phyloP scores from a whole-genome alignment of 2,797 vertebrate species.

The Avahi laniger region DNA sequence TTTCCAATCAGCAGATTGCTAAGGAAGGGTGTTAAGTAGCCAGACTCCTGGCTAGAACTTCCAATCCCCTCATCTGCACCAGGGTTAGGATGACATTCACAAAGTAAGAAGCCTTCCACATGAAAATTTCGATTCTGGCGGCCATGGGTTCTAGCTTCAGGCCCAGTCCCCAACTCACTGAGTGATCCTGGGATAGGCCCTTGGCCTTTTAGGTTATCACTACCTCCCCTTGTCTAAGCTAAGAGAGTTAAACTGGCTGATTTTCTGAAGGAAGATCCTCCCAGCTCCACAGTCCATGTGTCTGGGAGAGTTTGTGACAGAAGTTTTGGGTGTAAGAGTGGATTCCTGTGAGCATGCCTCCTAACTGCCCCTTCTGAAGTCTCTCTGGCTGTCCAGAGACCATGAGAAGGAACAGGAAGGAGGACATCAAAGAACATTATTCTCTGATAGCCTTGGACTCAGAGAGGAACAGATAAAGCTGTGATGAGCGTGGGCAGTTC shows the following conservation, averaged over 20 bases:
- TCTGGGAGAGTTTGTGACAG: not conserved
- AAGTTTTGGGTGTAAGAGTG: not conserved
- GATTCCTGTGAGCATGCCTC: not conserved
- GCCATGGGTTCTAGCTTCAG: not conserved
- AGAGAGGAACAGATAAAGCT: not conserved
- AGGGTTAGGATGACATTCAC: not conserved
- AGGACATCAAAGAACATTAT: not conserved
- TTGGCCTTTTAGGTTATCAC: not conserved
- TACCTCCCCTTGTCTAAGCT: not conserved
- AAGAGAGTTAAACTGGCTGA: not conserved
- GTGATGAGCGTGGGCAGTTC: not conserved
- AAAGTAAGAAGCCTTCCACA: not conserved
- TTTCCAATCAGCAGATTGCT: not conserved
- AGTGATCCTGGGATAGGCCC: not conserved
- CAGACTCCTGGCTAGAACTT: not conserved
- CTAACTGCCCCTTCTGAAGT: not conserved
- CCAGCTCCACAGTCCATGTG: not conserved
- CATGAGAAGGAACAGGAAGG: not conserved
- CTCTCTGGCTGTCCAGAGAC: not conserved
- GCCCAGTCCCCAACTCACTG: not conserved
- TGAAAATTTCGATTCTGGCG: not conserved
- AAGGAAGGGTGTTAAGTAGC: not conserved
- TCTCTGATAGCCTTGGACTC: not conserved
- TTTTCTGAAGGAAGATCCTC: not conserved
- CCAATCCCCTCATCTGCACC: not conserved